Base-by-base conservation (phyloP, 2,888 invertebrate genomes). In the Gnatocerus cornutus region DNA sequence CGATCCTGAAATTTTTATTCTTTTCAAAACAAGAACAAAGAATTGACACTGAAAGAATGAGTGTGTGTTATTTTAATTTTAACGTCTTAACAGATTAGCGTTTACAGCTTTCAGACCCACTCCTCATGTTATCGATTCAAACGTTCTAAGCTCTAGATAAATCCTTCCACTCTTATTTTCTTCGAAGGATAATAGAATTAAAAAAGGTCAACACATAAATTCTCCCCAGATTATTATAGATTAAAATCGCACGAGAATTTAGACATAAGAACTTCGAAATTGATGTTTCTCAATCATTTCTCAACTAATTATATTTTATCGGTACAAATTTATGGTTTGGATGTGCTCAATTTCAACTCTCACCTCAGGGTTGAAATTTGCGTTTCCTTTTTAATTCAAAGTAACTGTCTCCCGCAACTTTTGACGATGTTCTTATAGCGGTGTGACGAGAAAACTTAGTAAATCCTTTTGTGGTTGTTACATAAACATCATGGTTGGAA, bases 121-220 rank as follows among this genome's bases (percentile, higher is more conserved):
- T 41, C 12, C 43, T 56, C 41, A 5, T 43, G 41, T 41, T 56
- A 56, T 56, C 29, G 41, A 56, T 56, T 56, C 41, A 56, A 56
- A 27, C 56, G n/a, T 39, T 16, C 41, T 16, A 41, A 43, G 27
- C 56, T 37, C n/a, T 1, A 41, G 21, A 41, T 21, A 56, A 56
- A 56, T 56, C 29, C 56, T 43, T 41, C 43, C 43, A 56, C 37
- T 55, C 39, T 55, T 55, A 14, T 56, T 52, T 56, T 37, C 56
- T 27, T 37, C 12, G 16, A 41, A 12, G 41, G 56, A 41, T 41
- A 41, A 56, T 27, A 39, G 56, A 56, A 56, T 56, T 56, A 56
- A 56, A 56, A 43, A 56, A 27, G 56, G 43, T 56, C 55, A 55
- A 55, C 39, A 39, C 12, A 55, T 55, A 55, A 55, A 55, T 55